phyloP scores from a whole-genome alignment of 2,113 vertebrate species.

The Actinemys pallida region DNA sequence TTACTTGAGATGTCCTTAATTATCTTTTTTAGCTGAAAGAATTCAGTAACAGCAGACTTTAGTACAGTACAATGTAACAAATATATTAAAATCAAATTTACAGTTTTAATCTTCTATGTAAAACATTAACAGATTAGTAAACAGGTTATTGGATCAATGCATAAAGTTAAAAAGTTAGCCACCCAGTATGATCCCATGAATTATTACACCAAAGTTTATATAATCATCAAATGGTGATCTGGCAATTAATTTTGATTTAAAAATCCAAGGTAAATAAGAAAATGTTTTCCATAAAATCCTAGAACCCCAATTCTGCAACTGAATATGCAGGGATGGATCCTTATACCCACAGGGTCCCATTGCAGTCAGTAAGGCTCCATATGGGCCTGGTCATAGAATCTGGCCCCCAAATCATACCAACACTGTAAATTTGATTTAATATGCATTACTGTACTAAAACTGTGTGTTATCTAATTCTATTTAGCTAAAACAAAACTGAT shows the following conservation, averaged over 20 bases:
- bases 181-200: not conserved
- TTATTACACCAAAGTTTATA: not conserved
- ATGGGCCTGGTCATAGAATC: not conserved
- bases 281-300: not conserved
- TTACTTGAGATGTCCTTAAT: conserved; percentile 66
- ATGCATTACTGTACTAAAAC: conserved; percentile 72
- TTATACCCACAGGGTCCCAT: not conserved
- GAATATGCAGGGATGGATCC: not conserved
- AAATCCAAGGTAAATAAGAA: not conserved
- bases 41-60: conserved; percentile 40
- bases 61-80: conserved; percentile 66
- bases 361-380: not conserved
- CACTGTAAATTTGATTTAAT: conserved; percentile 74
- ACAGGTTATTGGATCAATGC: not conserved
- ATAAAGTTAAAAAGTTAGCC: conserved; percentile 17
- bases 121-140: not conserved
- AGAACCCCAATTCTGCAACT: conserved; percentile 8
- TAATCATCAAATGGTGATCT: not conserved
- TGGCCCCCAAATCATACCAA: not conserved
- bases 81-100: conserved; percentile 72
- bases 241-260: not conserved
- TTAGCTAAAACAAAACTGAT: conserved; percentile 37
- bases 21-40: not conserved
- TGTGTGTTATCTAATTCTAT: conserved; percentile 43
- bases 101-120: conserved; percentile 54